A percentile compares a stretch with the other conserved stretches of the same genome.
Conservation (phyloP, 2,888 invertebrate species). For the Callinectes sapidus region DNA sequence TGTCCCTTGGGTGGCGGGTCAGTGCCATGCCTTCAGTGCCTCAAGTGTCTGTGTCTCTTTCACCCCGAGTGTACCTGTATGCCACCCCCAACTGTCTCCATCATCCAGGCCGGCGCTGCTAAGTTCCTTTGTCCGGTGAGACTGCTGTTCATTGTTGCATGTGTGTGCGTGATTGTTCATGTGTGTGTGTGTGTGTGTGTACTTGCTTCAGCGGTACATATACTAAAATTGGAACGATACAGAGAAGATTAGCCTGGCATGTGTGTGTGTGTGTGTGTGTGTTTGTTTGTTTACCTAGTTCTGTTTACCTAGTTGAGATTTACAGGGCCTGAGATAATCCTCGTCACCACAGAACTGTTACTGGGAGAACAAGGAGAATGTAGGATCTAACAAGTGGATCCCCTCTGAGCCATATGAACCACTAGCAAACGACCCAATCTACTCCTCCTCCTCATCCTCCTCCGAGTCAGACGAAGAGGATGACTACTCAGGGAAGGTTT, state of each 20-base stretch:
- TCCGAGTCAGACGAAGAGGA: constrained; percentile 32
- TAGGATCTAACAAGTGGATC: not conserved
- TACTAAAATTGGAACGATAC: constrained; percentile 73
- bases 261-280: too few relatives aligned
- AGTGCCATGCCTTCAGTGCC: constrained; percentile 69
- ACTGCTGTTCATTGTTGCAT: not conserved
- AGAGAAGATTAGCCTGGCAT: constrained; percentile 73
- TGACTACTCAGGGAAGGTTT: not conserved
- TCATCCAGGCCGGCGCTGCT: constrained; percentile 62
- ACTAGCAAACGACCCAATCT: constrained; percentile 63
- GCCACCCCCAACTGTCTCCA: constrained; percentile 53
- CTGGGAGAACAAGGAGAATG: constrained; percentile 60
- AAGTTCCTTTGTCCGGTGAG: constrained; percentile 72
- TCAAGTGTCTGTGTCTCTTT: constrained; percentile 72
- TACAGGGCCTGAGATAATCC: not conserved
- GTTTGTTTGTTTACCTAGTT: too few relatives aligned
- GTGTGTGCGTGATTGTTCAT: not conserved
- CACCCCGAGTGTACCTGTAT: constrained; percentile 67
- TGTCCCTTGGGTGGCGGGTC: constrained; percentile 65
- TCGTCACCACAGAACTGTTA: constrained; percentile 67
- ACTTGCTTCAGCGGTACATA: constrained; percentile 73
- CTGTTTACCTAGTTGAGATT: too few relatives aligned
- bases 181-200: not conserved
- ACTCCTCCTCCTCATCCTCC: not conserved
- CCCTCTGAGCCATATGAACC: constrained; percentile 63